A percentile compares a stretch with the other conserved stretches of the same genome.
These are phyloP conservation scores for Corythornis leucogaster DNA, from an alignment of 2,797 vertebrate species.

Conservation along the genomic window DNA sequence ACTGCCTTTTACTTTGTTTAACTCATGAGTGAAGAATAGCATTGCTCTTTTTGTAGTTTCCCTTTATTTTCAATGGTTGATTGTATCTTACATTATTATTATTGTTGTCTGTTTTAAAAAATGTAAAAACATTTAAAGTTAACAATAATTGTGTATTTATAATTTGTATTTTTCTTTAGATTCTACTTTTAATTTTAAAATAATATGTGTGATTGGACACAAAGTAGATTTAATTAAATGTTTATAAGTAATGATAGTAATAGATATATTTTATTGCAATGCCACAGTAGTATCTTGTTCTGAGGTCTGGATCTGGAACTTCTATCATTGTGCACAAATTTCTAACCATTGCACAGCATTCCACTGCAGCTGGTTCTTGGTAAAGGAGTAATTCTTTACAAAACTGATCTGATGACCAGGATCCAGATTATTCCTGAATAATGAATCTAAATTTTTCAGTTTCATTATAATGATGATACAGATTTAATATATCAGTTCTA, in stretches of 20 bases:
- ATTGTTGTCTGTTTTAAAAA: background rate
- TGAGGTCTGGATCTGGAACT: background rate
- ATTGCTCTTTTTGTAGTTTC: background rate
- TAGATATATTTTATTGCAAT: background rate
- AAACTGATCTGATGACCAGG: background rate
- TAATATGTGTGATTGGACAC: background rate
- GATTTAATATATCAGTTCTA: background rate
- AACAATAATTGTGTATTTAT: background rate
- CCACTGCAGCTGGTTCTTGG: background rate
- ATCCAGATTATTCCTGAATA: background rate
- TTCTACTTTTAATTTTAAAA: background rate
- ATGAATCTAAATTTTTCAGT: background rate
- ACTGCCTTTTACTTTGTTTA: background rate
- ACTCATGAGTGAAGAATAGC: background rate
- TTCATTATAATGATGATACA: background rate
- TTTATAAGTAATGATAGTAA: background rate
- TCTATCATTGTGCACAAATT: background rate
- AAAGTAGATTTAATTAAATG: background rate
- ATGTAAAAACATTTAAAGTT: background rate
- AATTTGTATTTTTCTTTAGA: background rate
- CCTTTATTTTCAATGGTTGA: background rate
- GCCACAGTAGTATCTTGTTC: background rate
- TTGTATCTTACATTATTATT: background rate
- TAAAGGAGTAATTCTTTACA: background rate
- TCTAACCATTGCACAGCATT: background rate